Conservation (phyloP, 2,888 invertebrate species). For the Drosophila longiperda region DNA sequence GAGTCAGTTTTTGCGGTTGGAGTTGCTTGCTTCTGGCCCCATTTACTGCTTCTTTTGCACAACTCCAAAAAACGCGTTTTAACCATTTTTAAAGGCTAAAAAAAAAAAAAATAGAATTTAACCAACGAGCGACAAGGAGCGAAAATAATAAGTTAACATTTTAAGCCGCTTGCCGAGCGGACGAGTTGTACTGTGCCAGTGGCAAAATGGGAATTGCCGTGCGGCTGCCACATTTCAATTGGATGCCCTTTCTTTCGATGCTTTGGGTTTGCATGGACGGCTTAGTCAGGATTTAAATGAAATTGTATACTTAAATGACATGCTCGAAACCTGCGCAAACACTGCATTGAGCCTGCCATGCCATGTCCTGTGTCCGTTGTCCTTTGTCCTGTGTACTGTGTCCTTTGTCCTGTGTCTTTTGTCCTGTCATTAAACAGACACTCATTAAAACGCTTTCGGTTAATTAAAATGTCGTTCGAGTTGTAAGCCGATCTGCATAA, state of each 20-base stretch:
- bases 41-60: neutral
- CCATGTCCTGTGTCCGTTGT: neutral
- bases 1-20: neutral
- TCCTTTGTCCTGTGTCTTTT: slow-evolving; percentile 3
- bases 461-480: slow-evolving; percentile 71
- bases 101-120: slow-evolving; percentile 5
- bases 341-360: neutral
- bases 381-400: neutral
- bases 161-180: slow-evolving; percentile 68
- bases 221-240: slow-evolving; percentile 71
- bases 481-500: slow-evolving; percentile 29
- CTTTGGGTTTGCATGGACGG: slow-evolving; percentile 38
- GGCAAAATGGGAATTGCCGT: slow-evolving; percentile 54
- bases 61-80: neutral
- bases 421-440: slow-evolving; percentile 33
- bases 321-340: slow-evolving; percentile 39
- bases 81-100: neutral
- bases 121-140: slow-evolving; percentile 5
- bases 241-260: slow-evolving; percentile 70
- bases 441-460: slow-evolving; percentile 50
- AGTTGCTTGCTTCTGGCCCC: neutral
- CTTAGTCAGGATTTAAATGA: slow-evolving; percentile 72
- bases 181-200: slow-evolving; percentile 40
- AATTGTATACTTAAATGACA: slow-evolving; percentile 59
- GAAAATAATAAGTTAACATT: slow-evolving; percentile 71